phyloP scores from a whole-genome alignment of 2,113 vertebrate genomes.

The Pseudorasbora parva region DNA sequence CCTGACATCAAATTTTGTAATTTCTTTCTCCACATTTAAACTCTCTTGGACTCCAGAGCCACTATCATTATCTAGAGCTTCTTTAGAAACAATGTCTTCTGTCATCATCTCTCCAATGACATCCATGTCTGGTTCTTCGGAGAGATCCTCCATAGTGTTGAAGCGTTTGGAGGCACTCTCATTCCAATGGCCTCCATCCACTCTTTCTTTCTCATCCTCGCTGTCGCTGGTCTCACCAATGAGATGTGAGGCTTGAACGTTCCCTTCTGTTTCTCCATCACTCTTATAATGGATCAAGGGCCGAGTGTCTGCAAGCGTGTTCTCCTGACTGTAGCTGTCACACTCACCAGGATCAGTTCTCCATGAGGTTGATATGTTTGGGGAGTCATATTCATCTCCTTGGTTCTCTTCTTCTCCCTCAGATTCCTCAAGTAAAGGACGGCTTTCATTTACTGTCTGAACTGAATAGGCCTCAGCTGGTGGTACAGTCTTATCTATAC shows the following conservation, averaged over 20 bases:
- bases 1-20: conserved; percentile 32
- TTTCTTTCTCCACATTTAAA: conserved; percentile 28
- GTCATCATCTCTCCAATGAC: conserved; percentile 59
- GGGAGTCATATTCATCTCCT: conserved; percentile 66
- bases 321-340: conserved; percentile 77
- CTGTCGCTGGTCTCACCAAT: conserved; percentile 71
- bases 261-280: conserved; percentile 71
- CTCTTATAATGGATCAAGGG: conserved; percentile 78
- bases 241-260: conserved; percentile 67
- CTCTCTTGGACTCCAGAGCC: conserved; percentile 20
- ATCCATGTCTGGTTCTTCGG: conserved; percentile 71
- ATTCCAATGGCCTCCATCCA: conserved; percentile 58
- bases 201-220: conserved; percentile 68
- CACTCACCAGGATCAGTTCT: conserved; percentile 70
- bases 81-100: conserved; percentile 47
- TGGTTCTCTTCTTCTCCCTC: conserved; percentile 50
- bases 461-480: not conserved
- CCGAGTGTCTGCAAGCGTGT: conserved; percentile 77
- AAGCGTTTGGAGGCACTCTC: conserved; percentile 68
- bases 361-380: conserved; percentile 74
- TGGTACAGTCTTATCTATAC: not conserved
- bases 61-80: conserved; percentile 8
- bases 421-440: conserved; percentile 17
- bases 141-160: conserved; percentile 78
- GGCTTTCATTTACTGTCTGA: conserved; percentile 35